Percentiles rank a stretch among this genome's conserved stretches.
Evolutionary conservation across 37 sponge, comb jelly and placozoan genomes (phyloP).

Genomic region (Halisarca cf. caerulea): DNA sequence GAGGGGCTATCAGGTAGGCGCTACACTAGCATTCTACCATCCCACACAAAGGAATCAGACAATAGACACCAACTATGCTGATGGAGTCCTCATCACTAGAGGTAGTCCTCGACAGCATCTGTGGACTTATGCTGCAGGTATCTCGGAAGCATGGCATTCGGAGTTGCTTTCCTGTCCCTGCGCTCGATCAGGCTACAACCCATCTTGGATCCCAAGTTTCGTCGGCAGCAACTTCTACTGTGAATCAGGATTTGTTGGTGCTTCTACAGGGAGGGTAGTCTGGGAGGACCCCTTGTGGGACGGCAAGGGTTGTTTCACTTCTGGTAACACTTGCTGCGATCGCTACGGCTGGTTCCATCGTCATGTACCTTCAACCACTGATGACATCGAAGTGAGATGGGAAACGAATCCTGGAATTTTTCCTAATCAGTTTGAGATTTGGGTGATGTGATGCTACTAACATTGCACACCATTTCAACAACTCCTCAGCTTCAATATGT

Average conservation of each 20-base stretch:
- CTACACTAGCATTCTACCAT: not conserved
- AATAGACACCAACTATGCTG: not conserved
- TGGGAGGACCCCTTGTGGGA: slow-evolving; percentile 26
- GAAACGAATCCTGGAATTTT: not conserved
- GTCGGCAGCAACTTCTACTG: not conserved
- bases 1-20: not conserved
- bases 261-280: not conserved
- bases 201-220: not conserved
- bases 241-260: not conserved
- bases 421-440: not conserved
- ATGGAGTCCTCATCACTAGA: slow-evolving; percentile 9
- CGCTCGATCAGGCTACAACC: slow-evolving; percentile 5
- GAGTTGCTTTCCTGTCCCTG: not conserved
- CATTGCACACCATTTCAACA: not conserved
- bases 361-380: not conserved
- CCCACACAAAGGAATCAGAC: not conserved
- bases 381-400: slow-evolving; percentile 9
- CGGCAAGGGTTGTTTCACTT: not conserved
- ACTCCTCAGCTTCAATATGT: too few species aligned
- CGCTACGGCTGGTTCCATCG: slow-evolving; percentile 15
- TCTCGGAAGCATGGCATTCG: not conserved
- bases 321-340: slow-evolving; percentile 15
- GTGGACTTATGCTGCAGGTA: slow-evolving; percentile 8
- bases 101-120: slow-evolving; percentile 5
- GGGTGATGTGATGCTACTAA: not conserved